Conservation (phyloP, 2,888 invertebrate genomes). For the Lasioglossum oenotherae region DNA sequence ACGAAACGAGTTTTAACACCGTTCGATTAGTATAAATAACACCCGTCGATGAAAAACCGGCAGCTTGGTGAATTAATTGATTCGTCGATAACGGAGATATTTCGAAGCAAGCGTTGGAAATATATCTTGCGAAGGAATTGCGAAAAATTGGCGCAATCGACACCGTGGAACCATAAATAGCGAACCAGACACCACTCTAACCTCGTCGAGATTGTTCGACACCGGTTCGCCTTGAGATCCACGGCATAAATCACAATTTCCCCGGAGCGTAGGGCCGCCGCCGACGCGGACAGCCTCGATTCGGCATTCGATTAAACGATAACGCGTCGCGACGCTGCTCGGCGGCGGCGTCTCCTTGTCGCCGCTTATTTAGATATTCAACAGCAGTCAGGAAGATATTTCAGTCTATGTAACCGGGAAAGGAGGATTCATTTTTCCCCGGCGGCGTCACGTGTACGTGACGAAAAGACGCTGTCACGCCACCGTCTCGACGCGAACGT, state of each 20-base stretch:
- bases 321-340: constrained; percentile 21
- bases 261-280: neutral
- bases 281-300: constrained; percentile 35
- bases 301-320: constrained; percentile 52
- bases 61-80: neutral
- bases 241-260: constrained; percentile 44
- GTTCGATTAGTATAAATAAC: neutral
- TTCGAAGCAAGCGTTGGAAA: neutral
- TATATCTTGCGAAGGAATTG: neutral
- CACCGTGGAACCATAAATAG: constrained; percentile 22
- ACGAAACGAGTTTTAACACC: neutral
- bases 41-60: neutral
- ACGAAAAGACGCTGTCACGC: constrained; percentile 58
- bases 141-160: constrained; percentile 10
- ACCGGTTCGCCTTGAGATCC: constrained; percentile 23
- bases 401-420: constrained; percentile 36
- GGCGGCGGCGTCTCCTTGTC: constrained; percentile 5
- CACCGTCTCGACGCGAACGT: constrained; percentile 1
- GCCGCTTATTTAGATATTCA: constrained; percentile 55
- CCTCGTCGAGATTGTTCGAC: neutral
- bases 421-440: constrained; percentile 50
- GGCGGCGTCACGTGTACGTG: constrained; percentile 39
- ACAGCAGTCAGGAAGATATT: constrained; percentile 45
- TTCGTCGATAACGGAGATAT: neutral
- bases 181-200: neutral